phyloP scores from a whole-genome alignment of 2,797 vertebrate species.

The Melanogrammus aeglefinus region DNA sequence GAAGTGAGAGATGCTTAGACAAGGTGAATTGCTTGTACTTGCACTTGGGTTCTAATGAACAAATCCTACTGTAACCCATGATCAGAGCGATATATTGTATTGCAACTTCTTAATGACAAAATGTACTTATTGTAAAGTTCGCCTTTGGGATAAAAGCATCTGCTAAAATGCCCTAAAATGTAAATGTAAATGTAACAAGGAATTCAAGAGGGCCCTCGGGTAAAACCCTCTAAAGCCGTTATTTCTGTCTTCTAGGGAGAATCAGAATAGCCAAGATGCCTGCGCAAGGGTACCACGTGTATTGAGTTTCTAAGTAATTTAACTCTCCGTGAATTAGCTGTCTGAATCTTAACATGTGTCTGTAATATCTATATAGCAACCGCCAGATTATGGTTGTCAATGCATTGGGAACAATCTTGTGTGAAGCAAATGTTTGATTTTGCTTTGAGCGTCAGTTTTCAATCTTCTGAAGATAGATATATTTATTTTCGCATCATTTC shows the following conservation, averaged over 20 bases:
- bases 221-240: slow-evolving; percentile 56
- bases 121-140: no score
- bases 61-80: no score
- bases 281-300: slow-evolving; percentile 72
- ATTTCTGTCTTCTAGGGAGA: slow-evolving; percentile 71
- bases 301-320: slow-evolving; percentile 44
- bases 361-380: slow-evolving; percentile 36
- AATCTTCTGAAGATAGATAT: not conserved
- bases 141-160: no score
- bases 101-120: no score
- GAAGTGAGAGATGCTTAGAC: no score
- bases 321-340: slow-evolving; percentile 37
- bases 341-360: slow-evolving; percentile 26
- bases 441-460: not conserved
- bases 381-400: not conserved
- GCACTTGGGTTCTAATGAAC: no score
- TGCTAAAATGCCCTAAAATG: no score
- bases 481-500: not conserved
- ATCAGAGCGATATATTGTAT: no score
- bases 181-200: no score
- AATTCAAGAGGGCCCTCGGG: slow-evolving; percentile 35
- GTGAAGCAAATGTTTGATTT: not conserved
- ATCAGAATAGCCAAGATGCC: slow-evolving; percentile 69
- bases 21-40: no score
- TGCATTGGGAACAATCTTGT: no score